Conservation (phyloP, 2,797 vertebrate species). For the Poliocrania exsul region DNA sequence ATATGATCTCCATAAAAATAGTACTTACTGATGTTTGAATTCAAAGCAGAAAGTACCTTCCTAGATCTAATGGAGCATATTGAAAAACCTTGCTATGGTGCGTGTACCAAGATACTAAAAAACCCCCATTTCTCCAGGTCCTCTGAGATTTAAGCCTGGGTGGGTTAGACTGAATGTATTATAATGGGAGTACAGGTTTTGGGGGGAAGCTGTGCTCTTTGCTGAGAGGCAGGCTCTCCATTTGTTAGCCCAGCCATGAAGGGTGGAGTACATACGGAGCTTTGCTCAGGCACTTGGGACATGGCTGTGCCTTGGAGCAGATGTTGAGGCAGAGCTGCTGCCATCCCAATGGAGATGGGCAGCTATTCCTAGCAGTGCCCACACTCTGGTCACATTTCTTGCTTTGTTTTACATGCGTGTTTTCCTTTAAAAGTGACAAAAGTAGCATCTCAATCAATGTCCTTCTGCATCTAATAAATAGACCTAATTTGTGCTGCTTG, state of each 20-base stretch:
- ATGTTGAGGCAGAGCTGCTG: background rate
- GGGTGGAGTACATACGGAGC: background rate
- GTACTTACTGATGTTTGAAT: background rate
- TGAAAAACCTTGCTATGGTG: background rate
- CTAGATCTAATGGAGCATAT: background rate
- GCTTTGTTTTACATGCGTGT: background rate
- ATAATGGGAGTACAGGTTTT: background rate
- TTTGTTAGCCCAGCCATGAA: rapidly evolving
- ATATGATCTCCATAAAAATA: background rate
- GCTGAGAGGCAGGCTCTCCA: rapidly evolving
- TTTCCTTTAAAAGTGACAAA: background rate
- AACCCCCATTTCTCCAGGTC: background rate
- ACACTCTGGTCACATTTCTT: background rate
- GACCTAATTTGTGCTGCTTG: background rate
- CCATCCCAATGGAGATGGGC: background rate
- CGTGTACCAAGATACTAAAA: background rate
- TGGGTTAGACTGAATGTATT: background rate
- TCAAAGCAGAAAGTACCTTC: background rate
- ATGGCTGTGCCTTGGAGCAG: background rate
- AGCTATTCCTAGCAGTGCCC: background rate
- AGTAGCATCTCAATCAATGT: background rate
- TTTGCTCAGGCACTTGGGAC: background rate
- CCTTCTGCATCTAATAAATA: background rate
- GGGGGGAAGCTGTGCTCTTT: background rate
- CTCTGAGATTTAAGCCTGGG: background rate